phyloP scores from a whole-genome alignment of 2,888 invertebrate species.

The Himalopsyche anomala region DNA sequence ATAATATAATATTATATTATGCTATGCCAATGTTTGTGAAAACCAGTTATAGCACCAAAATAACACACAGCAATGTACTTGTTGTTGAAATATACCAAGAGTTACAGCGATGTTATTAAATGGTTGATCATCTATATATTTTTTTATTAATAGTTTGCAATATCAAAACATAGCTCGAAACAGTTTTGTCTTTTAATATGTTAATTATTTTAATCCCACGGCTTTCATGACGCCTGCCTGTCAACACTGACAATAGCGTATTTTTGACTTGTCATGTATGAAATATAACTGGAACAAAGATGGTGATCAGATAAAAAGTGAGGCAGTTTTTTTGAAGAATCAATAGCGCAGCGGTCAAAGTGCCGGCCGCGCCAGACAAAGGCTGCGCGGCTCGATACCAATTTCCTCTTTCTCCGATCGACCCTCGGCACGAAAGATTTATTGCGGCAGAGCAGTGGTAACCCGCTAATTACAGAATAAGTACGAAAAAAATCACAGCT shows the following conservation, averaged over 20 bases:
- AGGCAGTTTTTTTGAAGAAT: conserved; percentile 16
- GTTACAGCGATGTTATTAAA: too few species aligned
- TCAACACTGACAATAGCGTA: not conserved
- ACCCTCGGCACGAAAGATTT: conserved; percentile 54
- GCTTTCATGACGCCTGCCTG: not conserved
- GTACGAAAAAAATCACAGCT: conserved; percentile 52
- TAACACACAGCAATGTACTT: too few species aligned
- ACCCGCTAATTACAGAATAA: conserved; percentile 63
- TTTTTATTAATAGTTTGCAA: too few species aligned
- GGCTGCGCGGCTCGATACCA: conserved; percentile 46
- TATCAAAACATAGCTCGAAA: too few species aligned
- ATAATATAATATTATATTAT: too few species aligned
- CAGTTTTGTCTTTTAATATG: too few species aligned
- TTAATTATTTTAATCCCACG: too few species aligned
- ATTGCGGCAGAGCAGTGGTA: conserved; percentile 52
- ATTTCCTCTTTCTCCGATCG: conserved; percentile 57
- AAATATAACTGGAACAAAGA: conserved; percentile 21
- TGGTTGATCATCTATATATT: too few species aligned
- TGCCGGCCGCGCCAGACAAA: conserved; percentile 52
- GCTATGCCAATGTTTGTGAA: too few species aligned
- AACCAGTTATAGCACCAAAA: too few species aligned
- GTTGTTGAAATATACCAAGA: too few species aligned
- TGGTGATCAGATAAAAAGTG: not conserved
- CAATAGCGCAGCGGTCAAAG: conserved; percentile 43
- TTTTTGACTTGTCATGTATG: not conserved